phyloP scores from a whole-genome alignment of 2,797 vertebrate genomes.

The Diplodus sargus region DNA sequence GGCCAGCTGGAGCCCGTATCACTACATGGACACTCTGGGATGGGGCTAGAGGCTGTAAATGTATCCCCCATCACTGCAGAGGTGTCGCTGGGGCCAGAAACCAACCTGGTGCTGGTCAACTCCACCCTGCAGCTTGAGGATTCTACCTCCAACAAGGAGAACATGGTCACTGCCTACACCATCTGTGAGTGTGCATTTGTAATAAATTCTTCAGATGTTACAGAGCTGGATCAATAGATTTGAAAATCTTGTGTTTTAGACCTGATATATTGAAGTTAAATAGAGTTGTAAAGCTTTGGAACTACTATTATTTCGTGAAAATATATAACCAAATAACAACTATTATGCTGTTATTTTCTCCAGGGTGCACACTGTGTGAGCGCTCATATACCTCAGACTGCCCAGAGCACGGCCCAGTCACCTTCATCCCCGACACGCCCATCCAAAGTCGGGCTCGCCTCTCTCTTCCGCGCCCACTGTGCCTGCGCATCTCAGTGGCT shows the following conservation, averaged over 20 bases:
- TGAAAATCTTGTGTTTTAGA: not conserved
- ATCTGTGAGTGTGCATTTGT: conserved; percentile 89
- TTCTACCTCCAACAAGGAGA: conserved; percentile 96
- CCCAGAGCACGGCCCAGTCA: conserved; percentile 96
- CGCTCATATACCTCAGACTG: conserved; percentile 96
- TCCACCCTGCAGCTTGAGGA: conserved; percentile 94
- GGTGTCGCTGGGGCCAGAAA: conserved; percentile 94
- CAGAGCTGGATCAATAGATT: not conserved
- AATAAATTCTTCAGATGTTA: not conserved
- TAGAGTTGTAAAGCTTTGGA: not conserved
- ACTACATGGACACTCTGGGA: conserved; percentile 92
- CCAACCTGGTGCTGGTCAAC: conserved; percentile 94
- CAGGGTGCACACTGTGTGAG: conserved; percentile 98
- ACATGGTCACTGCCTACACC: conserved; percentile 93
- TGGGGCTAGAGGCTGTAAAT: conserved; percentile 93
- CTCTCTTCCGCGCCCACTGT: conserved; percentile 93
- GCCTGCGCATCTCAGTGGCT: conserved; percentile 91
- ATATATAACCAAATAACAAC: not conserved
- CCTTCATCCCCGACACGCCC: conserved; percentile 93
- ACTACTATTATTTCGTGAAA: not conserved
- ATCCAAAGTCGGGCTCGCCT: conserved; percentile 96
- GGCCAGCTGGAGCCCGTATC: conserved; percentile 90
- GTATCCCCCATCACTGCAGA: conserved; percentile 95
- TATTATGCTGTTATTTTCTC: conserved; percentile 47
- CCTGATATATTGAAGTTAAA: not conserved